Conservation (phyloP, 2,888 invertebrate species). For the Xestobium rufovillosum region DNA sequence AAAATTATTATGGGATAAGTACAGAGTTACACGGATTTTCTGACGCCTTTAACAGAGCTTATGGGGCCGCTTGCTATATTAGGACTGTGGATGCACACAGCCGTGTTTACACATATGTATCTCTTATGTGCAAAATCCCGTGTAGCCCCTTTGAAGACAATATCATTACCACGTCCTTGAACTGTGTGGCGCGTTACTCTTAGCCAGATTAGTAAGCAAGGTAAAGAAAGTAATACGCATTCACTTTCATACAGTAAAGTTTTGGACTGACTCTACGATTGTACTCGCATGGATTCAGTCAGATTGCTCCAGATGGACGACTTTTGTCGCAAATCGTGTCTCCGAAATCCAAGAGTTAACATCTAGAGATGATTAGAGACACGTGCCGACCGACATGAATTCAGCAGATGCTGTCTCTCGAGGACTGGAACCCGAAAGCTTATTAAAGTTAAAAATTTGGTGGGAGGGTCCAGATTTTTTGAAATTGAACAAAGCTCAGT, state of each 20-base stretch:
- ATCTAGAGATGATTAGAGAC: constrained; percentile 8
- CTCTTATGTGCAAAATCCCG: constrained; percentile 19
- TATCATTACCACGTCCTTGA: constrained; percentile 18
- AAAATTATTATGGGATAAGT: too few relatives aligned
- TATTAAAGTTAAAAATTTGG: constrained; percentile 6
- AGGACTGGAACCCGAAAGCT: constrained; percentile 1
- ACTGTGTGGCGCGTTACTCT: constrained; percentile 13
- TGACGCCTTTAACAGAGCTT: too few relatives aligned
- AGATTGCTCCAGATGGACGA: constrained; percentile 12
- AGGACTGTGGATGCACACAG: too few relatives aligned
- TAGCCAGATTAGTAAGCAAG: constrained; percentile 6
- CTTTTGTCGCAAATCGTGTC: constrained; percentile 19
- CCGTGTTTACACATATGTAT: too few relatives aligned
- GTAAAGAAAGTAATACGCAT: constrained; percentile 10
- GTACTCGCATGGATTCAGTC: constrained; percentile 13
- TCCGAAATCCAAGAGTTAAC: constrained; percentile 16
- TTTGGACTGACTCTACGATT: constrained; percentile 17
- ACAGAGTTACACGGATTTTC: too few relatives aligned
- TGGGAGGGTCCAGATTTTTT: constrained; percentile 11
- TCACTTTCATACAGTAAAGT: constrained; percentile 7
- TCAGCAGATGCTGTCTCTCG: constrained; percentile 17
- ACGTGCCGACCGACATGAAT: constrained; percentile 10
- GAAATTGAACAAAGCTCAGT: not conserved
- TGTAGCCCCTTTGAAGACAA: constrained; percentile 18
- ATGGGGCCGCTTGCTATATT: too few relatives aligned